Evolutionary conservation across 1,140 invertebrate genomes (phyloP), one percentile per base, ranked within the genome.

Genomic region (Cydia fagiglandana): DNA sequence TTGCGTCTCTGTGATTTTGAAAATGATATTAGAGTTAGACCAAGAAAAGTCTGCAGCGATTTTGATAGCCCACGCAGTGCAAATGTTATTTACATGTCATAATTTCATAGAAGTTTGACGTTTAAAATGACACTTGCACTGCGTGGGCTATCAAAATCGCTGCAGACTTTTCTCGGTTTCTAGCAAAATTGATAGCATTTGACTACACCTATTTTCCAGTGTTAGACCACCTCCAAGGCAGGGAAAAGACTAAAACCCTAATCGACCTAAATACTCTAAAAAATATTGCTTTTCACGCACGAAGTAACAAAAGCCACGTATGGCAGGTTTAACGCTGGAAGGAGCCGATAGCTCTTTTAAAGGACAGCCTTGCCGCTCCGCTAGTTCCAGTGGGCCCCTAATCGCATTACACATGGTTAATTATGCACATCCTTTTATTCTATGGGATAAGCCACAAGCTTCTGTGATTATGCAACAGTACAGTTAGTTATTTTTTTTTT

Each of bases 381-480:
- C 75, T 79, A 80, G 78, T 64, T 79, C 74, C 75, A 78, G 73
- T 73, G 78, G 78, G 77, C 75, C 74, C 82, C 82, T 88, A 88
- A 88, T 88, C 86, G 83, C 73, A 80, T 85, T 83, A 84, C 84
- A 84, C 80, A 86, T 86, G 84, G 77, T 86, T 88, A 88, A 88
- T 88, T 86, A 86, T 85, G 82, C 85, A 86, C 81, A 77, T 79
- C 80, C 81, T 83, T 84, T 82, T 80, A 76, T 73, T 34, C 28
- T 78, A 28, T 68, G 73, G 50, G 34, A 9, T 61, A 70, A 77
- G 73, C 45, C 50, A 73, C 56, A 45, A 17, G 15, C 70, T 50
- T 56, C 15, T 47, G 47, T 15, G 47, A 50, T 15, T 50, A 15
- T 50, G 47, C 47, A 13, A 50, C 45, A 38, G 34, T 38, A 7